Evolutionary conservation across 1,140 invertebrate species (phyloP).

Genomic region (Drosophila asahinai): DNA sequence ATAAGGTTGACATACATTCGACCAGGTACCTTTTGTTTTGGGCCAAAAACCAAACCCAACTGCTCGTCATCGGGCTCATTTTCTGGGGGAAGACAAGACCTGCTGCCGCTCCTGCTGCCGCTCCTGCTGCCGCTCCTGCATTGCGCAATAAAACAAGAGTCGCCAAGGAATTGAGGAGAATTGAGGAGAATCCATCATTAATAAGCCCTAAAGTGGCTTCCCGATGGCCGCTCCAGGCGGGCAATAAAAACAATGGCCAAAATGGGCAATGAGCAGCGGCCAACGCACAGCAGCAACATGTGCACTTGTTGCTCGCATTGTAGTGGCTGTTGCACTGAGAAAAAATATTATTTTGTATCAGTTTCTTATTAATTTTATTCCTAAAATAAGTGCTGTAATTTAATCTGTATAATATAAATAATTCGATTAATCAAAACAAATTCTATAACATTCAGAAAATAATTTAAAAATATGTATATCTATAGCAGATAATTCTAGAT

Average conservation of each 20-base stretch:
- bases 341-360: not conserved
- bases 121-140: constrained; percentile 21
- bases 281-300: constrained; percentile 51
- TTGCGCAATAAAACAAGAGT: constrained; percentile 76
- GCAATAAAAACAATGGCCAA: constrained; percentile 81
- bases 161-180: constrained; percentile 65
- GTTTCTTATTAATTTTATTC: not conserved
- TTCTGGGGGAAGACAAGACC: constrained; percentile 10
- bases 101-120: constrained; percentile 20
- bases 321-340: constrained; percentile 20
- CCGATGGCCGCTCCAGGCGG: constrained; percentile 68
- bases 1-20: constrained; percentile 78
- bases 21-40: constrained; percentile 54
- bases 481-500: too few species aligned
- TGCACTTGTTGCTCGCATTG: constrained; percentile 62
- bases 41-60: constrained; percentile 1
- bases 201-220: constrained; percentile 81
- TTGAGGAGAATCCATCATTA: constrained; percentile 80
- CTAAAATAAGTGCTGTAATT: not conserved
- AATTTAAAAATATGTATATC: too few species aligned
- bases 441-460: too few species aligned
- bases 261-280: constrained; percentile 73
- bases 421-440: too few species aligned
- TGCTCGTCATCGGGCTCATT: constrained; percentile 6
- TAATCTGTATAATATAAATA: too few species aligned